Evolutionary conservation across 1,140 invertebrate species (phyloP).

Genomic region (Lucilia cuprina): DNA sequence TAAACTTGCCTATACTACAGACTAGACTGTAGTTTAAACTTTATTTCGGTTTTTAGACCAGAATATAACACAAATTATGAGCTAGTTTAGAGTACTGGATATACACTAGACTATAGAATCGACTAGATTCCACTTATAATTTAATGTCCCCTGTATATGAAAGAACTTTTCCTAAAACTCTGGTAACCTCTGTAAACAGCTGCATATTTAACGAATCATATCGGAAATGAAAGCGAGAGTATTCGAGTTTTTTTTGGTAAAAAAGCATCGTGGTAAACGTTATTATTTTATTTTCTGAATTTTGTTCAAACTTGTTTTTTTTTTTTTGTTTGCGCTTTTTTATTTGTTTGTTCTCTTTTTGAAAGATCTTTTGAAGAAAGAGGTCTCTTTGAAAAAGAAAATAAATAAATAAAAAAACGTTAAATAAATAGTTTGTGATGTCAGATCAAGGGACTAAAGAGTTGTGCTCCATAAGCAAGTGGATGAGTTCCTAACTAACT

Average conservation of each 20-base stretch:
- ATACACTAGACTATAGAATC: no score
- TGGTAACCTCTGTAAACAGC: not conserved
- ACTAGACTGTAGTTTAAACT: no score
- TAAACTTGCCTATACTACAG: no score
- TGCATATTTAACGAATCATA: not conserved
- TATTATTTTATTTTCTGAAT: not conserved
- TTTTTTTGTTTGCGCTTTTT: not conserved
- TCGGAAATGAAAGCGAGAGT: constrained; percentile 14
- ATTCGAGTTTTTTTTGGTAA: not conserved
- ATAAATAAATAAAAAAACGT: not conserved
- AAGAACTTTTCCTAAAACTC: not conserved
- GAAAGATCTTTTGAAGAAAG: not conserved
- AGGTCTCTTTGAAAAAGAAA: not conserved
- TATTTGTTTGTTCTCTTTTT: not conserved
- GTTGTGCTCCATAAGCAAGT: no score
- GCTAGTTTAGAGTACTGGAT: no score
- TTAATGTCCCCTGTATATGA: no score
- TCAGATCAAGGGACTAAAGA: not conserved
- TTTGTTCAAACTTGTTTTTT: not conserved
- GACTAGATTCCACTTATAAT: no score
- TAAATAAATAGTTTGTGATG: not conserved
- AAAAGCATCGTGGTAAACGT: not conserved
- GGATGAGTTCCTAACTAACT: no score
- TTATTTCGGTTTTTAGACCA: no score
- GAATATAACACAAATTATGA: no score